Evolutionary conservation across 2,888 invertebrate genomes (phyloP), one percentile per base, ranked within the genome.

Genomic region (Leptopilina syphax): DNA sequence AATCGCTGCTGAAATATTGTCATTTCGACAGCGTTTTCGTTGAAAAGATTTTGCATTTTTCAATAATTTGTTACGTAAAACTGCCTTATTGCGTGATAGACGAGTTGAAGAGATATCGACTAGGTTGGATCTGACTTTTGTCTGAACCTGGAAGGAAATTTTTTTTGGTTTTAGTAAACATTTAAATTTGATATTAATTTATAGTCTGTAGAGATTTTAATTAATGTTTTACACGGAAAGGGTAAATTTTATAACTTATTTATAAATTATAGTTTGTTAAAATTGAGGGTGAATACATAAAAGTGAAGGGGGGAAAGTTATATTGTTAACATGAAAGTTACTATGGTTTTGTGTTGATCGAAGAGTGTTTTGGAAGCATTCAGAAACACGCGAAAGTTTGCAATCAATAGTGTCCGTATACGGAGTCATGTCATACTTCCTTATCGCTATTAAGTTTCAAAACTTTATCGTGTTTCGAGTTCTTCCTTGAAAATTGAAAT

Each of bases 21-120:
- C 90, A 70, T 85, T 85, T 10, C 90, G 84, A 77, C 88, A 89
- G 1, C 90, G 89, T 77, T 91, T 89, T 2, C 91, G 87, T 54
- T 91, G 91, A 65, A 89, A 88, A 73, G 90, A 91, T 78, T 92
- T 91, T 41, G 91, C 91, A 80, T 92, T 91, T 81, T 91, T 91
- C 81, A 92, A 81, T 60, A 92, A 80, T 77, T 91, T 90, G 81
- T 92, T 91, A 77, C 90, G 87, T 50, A 91, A 81, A n/a, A 84
- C 90, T 0, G 90, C 89, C 78, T 91, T 92, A 81, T 87, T 90
- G 44, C 84, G 83, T 27, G 87, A 82, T n/a, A 87, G 78, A 7
- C 84, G 85, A 7, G 85, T 85, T 10, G 81, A 83, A 60, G 85
- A 87, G 13, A 86, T 84, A 65, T 80, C 87, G 34, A 86, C 85